Conservation (phyloP, 2,113 vertebrate species). For the Sinosuthora webbiana region DNA sequence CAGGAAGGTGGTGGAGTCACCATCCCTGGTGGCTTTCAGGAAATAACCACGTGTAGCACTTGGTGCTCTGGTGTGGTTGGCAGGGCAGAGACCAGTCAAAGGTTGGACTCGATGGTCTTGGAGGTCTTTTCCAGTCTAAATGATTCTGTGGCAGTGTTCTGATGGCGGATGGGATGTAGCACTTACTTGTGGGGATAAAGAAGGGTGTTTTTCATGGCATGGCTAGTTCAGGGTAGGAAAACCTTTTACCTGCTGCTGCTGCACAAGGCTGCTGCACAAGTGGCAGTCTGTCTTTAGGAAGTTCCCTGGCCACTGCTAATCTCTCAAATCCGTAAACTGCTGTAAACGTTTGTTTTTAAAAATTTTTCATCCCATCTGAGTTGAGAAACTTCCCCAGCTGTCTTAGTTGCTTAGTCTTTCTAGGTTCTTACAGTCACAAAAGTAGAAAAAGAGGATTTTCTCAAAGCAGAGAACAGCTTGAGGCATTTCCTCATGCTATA, state of each 20-base stretch:
- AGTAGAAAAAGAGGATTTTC: background rate
- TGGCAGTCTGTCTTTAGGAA: background rate
- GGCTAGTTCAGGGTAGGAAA: background rate
- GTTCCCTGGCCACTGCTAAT: background rate
- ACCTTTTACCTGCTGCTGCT: background rate
- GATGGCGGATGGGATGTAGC: background rate
- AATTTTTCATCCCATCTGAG: background rate
- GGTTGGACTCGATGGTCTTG: background rate
- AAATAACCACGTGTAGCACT: fast-evolving
- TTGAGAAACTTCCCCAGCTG: background rate
- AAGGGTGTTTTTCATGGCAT: background rate
- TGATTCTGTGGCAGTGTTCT: background rate
- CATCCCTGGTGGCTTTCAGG: background rate
- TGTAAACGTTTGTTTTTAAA: background rate
- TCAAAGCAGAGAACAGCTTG: background rate
- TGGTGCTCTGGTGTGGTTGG: background rate
- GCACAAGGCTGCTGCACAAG: background rate
- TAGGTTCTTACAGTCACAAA: background rate
- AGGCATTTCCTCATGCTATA: background rate
- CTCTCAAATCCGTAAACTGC: background rate
- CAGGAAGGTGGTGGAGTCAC: background rate
- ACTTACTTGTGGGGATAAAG: background rate
- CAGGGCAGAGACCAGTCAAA: background rate
- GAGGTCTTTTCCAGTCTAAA: background rate
- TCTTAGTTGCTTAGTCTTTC: background rate